Conservation (phyloP, 2,888 invertebrate species). For the Villa cingulata region DNA sequence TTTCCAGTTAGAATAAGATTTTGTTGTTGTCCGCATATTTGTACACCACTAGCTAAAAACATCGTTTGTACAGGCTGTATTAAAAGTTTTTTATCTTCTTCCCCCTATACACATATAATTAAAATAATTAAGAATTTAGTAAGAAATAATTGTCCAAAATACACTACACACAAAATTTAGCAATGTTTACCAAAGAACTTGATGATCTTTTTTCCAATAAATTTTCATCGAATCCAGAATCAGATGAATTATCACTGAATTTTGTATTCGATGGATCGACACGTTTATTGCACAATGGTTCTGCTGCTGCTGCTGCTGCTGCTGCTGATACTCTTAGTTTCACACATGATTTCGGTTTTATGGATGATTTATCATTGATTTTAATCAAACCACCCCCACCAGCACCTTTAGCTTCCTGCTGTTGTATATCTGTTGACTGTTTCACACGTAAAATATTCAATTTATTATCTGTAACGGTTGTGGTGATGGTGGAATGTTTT, state of each 20-base stretch:
- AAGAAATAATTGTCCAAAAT: not conserved
- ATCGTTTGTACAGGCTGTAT: conserved; percentile 23
- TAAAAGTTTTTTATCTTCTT: conserved; percentile 27
- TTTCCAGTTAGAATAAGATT: conserved; percentile 28
- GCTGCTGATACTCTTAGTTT: not conserved
- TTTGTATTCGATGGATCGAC: conserved; percentile 26
- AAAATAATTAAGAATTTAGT: not conserved
- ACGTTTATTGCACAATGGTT: not conserved
- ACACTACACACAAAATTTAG: conserved; percentile 9
- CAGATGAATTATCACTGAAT: conserved; percentile 53
- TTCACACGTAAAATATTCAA: conserved; percentile 18
- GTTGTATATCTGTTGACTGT: conserved; percentile 3
- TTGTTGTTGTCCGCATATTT: conserved; percentile 24
- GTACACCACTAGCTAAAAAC: conserved; percentile 27
- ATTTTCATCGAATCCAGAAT: conserved; percentile 57
- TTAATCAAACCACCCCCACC: conserved; percentile 14
- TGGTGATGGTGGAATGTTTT: conserved; percentile 21
- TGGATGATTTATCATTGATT: conserved; percentile 13
- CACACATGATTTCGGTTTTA: conserved; percentile 11
- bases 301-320: not conserved
- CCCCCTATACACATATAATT: conserved; percentile 18
- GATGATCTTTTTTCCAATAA: conserved; percentile 22
- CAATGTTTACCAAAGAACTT: conserved; percentile 24
- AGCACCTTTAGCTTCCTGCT: too few species aligned
- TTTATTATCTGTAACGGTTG: too few species aligned